Conservation (phyloP, 2,888 invertebrate genomes). For the Leptinotarsa haldemani region DNA sequence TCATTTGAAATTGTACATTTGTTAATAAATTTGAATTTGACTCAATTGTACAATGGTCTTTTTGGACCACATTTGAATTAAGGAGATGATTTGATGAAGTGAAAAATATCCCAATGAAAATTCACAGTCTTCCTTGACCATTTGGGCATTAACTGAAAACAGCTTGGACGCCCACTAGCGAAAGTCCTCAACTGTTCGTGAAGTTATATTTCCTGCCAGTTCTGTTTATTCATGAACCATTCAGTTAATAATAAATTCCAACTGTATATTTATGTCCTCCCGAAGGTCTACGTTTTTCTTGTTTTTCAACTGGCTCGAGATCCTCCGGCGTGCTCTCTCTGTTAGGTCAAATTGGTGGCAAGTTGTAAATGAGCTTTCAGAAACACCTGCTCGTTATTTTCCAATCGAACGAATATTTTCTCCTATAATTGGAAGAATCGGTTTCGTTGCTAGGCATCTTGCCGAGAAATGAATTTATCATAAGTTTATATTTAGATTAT, state of each 20-base stretch:
- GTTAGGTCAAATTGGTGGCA: slow-evolving; percentile 18
- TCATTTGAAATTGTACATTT: no score
- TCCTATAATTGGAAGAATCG: slow-evolving; percentile 16
- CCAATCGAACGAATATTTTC: slow-evolving; percentile 19
- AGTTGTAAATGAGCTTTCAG: slow-evolving; percentile 19
- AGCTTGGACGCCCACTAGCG: not conserved
- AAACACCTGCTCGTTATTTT: slow-evolving; percentile 21
- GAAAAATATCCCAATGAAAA: no score
- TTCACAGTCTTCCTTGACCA: not conserved
- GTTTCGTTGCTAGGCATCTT: slow-evolving; percentile 11
- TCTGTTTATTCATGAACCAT: not conserved
- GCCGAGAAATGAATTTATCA: slow-evolving; percentile 19
- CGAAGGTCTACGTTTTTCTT: slow-evolving; percentile 9
- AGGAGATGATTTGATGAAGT: no score
- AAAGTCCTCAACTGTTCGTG: not conserved
- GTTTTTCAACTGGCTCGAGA: slow-evolving; percentile 10
- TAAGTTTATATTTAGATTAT: slow-evolving; percentile 19
- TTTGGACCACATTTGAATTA: no score
- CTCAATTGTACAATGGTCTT: no score
- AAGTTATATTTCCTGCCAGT: slow-evolving; percentile 1
- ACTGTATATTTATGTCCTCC: slow-evolving; percentile 14
- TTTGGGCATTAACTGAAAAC: slow-evolving; percentile 3
- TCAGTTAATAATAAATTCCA: slow-evolving; percentile 10
- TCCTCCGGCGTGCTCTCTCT: slow-evolving; percentile 7
- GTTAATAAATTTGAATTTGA: no score